Base-by-base conservation (phyloP, 2,113 vertebrate species). In the Oxyura jamaicensis region DNA sequence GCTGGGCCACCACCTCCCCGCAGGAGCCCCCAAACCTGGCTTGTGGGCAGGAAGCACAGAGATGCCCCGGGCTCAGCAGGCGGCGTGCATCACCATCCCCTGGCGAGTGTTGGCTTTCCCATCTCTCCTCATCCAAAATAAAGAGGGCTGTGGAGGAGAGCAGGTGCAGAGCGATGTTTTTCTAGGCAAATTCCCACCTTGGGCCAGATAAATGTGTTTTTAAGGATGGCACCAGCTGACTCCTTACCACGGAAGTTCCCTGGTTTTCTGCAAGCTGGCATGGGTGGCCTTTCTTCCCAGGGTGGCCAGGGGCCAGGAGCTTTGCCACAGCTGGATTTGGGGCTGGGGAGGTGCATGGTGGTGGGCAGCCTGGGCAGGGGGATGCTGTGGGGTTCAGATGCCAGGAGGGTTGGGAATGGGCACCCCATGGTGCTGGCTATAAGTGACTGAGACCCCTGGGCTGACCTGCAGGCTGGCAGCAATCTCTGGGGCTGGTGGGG, bases 401-500 rank as follows among this genome's bases (percentile, higher is more conserved):
- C 17, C 66, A 41, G 25, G 31, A 36, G n/a, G 29, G 18, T 12
- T 83, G 18, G 35, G 48, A 58, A 69, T 28, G 14, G n/a, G 36
- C 42, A 58, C 5, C 5, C 48, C 33, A 2, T 58, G 56, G 50
- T 18, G 28, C 62, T 80, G 53, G 35, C 29, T 25, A n/a, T 0
- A 1, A 41, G 59, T 60, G 18, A 56, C 18, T 0, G 0, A 56
- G 74, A 36, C 14, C 9, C 29, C 12, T 5, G 17, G 39, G 19
- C 29, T 53, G 36, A 78, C 36, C 62, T 35, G 42, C 22, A n/a
- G 36, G 33, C 26, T 76, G 77, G 62, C 19, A 22, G 28, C 35
- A 52, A 15, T 36, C 11, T 26, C 20, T 2, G 42, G 17, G 18
- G 10, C 28, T 19, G 29, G 19, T 6, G 8, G 0, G 3, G 41